Conservation (phyloP, 2,113 vertebrate genomes). For the Trematocara marginatum region DNA sequence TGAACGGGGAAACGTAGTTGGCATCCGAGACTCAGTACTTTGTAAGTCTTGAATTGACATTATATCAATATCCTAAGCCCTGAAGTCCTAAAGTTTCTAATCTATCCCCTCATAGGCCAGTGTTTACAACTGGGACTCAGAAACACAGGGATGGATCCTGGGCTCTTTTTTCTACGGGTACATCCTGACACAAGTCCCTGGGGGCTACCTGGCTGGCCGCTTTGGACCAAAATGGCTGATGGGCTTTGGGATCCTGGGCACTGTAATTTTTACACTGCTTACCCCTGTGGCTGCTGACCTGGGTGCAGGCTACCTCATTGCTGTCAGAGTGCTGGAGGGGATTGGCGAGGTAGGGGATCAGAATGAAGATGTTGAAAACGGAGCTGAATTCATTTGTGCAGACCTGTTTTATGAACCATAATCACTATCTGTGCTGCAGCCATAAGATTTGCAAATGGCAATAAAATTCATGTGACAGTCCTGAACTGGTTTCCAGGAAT, state of each 20-base stretch:
- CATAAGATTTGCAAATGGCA: neutral
- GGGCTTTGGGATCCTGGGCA: constrained; percentile 85
- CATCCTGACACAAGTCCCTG: constrained; percentile 93
- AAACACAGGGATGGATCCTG: constrained; percentile 96
- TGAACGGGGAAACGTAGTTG: neutral
- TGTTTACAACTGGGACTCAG: constrained; percentile 86
- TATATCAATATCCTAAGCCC: neutral
- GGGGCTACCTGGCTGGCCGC: constrained; percentile 87
- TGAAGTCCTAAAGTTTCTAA: neutral
- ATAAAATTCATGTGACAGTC: neutral
- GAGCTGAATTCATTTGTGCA: neutral
- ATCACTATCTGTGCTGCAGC: neutral
- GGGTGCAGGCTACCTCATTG: constrained; percentile 84
- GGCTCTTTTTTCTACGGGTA: constrained; percentile 98
- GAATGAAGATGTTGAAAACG: neutral
- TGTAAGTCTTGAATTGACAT: neutral
- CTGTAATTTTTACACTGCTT: constrained; percentile 85
- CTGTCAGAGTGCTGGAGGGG: constrained; percentile 86
- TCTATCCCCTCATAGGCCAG: constrained; percentile 71
- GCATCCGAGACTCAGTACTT: neutral
- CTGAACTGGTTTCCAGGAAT: neutral
- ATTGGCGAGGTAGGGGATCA: constrained; percentile 83
- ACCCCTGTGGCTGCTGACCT: constrained; percentile 87
- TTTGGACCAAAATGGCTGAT: constrained; percentile 86
- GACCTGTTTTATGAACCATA: neutral